phyloP scores from a whole-genome alignment of 1,140 invertebrate genomes.

The Drosophila sturtevanti region DNA sequence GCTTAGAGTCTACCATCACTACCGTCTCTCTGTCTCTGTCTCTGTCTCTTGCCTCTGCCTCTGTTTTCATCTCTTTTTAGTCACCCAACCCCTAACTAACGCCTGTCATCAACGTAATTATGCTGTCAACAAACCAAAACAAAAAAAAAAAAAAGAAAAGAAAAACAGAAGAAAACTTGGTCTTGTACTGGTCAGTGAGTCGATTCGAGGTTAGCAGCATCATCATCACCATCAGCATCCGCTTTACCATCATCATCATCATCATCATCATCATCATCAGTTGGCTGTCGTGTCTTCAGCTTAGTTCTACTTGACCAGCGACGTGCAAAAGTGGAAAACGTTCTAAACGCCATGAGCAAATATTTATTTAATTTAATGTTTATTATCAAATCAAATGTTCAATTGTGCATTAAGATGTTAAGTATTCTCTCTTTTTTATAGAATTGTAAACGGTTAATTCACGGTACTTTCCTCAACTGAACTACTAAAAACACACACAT shows the following conservation, averaged over 20 bases:
- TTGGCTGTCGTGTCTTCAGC: conserved; percentile 42
- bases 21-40: neutral
- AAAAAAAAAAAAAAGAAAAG: conserved; percentile 13
- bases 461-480: no score
- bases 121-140: conserved; percentile 68
- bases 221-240: conserved; percentile 19
- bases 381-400: conserved; percentile 63
- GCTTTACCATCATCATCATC: conserved; percentile 26
- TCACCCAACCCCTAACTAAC: conserved; percentile 11
- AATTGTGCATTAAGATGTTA: conserved; percentile 72
- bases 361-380: conserved; percentile 64
- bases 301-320: conserved; percentile 20
- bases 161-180: conserved; percentile 30
- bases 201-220: neutral
- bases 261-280: conserved; percentile 53
- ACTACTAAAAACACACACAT: no score
- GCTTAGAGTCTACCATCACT: conserved; percentile 34
- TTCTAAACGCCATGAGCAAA: conserved; percentile 53
- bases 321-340: conserved; percentile 68
- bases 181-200: conserved; percentile 32
- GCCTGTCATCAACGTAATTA: conserved; percentile 72
- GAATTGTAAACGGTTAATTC: no score
- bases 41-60: no score
- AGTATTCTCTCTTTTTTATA: conserved; percentile 36
- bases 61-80: no score